Conservation (phyloP, 2,797 vertebrate genomes). For the Pangasius djambal region DNA sequence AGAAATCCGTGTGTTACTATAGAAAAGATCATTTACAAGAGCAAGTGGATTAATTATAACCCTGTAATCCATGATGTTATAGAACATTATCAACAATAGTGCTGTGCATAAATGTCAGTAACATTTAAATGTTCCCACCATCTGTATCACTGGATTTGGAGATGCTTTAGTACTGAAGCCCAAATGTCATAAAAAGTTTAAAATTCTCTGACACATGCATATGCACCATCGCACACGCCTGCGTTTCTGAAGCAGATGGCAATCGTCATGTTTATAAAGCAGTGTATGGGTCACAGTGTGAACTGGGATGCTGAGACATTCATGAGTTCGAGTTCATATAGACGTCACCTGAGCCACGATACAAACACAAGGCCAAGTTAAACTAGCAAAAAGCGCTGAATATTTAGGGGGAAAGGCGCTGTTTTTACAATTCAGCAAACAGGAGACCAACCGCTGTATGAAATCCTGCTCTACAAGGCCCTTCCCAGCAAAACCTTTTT, state of each 20-base stretch:
- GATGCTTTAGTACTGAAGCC: not conserved
- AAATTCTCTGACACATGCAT: not conserved
- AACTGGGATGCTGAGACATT: slow-evolving; percentile 60
- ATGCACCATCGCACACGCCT: slow-evolving; percentile 45
- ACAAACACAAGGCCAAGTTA: slow-evolving; percentile 41
- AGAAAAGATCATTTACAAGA: not conserved
- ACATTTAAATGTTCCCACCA: not conserved
- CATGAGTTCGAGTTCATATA: slow-evolving; percentile 72
- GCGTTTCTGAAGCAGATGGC: slow-evolving; percentile 77
- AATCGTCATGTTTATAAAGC: slow-evolving; percentile 81
- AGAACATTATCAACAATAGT: not conserved
- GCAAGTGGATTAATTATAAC: not conserved
- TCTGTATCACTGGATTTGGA: slow-evolving; percentile 11
- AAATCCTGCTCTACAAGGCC: slow-evolving; percentile 12
- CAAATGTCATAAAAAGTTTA: not conserved
- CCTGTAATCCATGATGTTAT: not conserved
- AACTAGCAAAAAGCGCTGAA: slow-evolving; percentile 46
- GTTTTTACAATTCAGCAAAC: slow-evolving; percentile 59
- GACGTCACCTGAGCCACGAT: slow-evolving; percentile 63
- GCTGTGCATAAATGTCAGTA: not conserved
- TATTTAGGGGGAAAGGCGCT: slow-evolving; percentile 52
- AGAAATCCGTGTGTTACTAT: not conserved
- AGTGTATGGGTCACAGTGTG: slow-evolving; percentile 60
- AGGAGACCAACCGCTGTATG: slow-evolving; percentile 51
- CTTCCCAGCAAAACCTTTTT: not conserved